phyloP scores from a whole-genome alignment of 2,888 invertebrate species.

The Syrphus vitripennis region DNA sequence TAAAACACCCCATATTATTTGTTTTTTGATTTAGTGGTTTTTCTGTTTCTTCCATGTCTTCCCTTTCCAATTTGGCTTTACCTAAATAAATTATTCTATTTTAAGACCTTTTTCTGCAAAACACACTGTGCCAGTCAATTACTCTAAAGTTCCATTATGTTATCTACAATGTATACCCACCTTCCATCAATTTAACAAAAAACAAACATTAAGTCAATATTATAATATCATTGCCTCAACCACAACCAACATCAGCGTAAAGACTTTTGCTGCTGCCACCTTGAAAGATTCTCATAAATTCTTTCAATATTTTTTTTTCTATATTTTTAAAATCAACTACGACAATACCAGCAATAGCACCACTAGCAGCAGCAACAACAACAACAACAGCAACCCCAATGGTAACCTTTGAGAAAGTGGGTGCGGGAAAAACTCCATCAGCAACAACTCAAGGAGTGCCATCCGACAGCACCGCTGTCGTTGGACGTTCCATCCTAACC shows the following conservation, averaged over 20 bases:
- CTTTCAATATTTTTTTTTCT: not conserved
- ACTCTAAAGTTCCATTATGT: not conserved
- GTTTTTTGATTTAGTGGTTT: no score
- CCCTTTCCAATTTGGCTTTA: no score
- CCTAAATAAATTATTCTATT: no score
- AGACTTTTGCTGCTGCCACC: constrained; percentile 49
- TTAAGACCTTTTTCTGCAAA: not conserved
- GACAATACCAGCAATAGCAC: constrained; percentile 53
- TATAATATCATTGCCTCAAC: constrained; percentile 5
- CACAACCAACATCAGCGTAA: not conserved
- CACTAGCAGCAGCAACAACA: constrained; percentile 2
- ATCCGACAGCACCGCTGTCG: constrained; percentile 32
- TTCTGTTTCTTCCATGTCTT: no score
- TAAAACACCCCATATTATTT: no score
- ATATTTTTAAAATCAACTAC: constrained; percentile 62
- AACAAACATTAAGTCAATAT: constrained; percentile 5
- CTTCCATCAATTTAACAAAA: not conserved
- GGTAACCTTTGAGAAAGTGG: constrained; percentile 78
- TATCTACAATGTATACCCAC: not conserved
- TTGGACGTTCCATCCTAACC: constrained; percentile 74
- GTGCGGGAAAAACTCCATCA: constrained; percentile 74
- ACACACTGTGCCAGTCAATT: constrained; percentile 8
- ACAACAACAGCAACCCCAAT: constrained; percentile 52
- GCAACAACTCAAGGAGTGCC: constrained; percentile 71
- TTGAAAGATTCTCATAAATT: constrained; percentile 57